Conservation (phyloP, 2,888 invertebrate genomes). For the Acanthopleura granulata region DNA sequence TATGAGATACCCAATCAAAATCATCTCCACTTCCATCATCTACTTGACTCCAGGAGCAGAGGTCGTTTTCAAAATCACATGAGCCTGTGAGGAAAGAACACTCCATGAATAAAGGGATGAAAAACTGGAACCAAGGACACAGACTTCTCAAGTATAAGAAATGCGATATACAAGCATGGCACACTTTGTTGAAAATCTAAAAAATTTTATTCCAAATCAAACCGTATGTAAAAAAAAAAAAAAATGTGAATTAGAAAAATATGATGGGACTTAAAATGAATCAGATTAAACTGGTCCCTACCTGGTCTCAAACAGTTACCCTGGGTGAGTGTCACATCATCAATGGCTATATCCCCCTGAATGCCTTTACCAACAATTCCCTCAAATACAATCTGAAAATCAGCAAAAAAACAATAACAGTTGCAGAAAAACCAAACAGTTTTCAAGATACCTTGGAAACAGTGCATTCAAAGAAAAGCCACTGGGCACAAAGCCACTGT, state of each 20-base stretch:
- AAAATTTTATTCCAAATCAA: too few species aligned
- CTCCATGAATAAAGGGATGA: too few species aligned
- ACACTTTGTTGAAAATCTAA: too few species aligned
- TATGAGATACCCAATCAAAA: constrained; percentile 61
- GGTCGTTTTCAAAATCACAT: constrained; percentile 60
- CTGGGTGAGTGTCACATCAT: background rate
- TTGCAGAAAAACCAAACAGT: too few species aligned
- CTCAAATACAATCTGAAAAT: constrained; percentile 18
- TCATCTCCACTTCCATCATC: constrained; percentile 42
- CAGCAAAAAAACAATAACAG: too few species aligned
- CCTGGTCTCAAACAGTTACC: constrained; percentile 2
- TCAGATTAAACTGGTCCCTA: background rate
- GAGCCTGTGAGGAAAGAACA: constrained; percentile 38
- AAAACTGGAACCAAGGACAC: too few species aligned
- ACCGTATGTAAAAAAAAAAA: too few species aligned
- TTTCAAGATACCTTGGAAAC: background rate
- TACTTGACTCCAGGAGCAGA: constrained; percentile 55
- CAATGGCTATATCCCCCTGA: constrained; percentile 17
- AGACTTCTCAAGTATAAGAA: too few species aligned
- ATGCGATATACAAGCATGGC: too few species aligned
- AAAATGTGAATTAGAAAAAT: too few species aligned
- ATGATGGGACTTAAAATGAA: too few species aligned
- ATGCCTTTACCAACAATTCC: constrained; percentile 10
- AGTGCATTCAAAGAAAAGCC: background rate
- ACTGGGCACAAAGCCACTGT: too few species aligned